Evolutionary conservation across 1,140 invertebrate species (phyloP), one percentile per base, ranked within the genome.

Genomic region (Adelges cooleyi): DNA sequence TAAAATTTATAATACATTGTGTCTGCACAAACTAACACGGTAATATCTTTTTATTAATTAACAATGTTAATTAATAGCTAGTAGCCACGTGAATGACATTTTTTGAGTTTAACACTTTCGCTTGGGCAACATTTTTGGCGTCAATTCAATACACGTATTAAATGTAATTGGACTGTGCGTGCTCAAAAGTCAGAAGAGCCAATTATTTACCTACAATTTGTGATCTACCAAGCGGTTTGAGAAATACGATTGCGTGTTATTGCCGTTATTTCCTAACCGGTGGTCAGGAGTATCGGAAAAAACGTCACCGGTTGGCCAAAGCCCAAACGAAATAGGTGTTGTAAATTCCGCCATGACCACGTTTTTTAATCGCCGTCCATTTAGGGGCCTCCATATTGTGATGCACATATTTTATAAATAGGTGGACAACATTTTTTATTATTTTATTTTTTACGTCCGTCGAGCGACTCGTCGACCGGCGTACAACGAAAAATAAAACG

Each of bases 101-200:
- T n/a, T n/a, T n/a, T n/a, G n/a, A n/a, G n/a, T n/a, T n/a, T 42
- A 59, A 59, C 23, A 44, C 38, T 59, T 62, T 62, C 17, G 20
- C 27, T 46, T 62, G 20, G 10, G 25, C 25, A 62, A 48, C 25
- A 0, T 4, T 25, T 59, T 62, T 62, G 42, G 42, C 40, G 25
- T 17, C 2, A 20, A 22, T 15, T 62, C 56, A 62, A 33, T 40
- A 15, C 27, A 29, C 25, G 17, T 22, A 1, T 23, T 50, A 11
- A 11, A 22, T 23, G 13, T 8, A 38, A 38, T 8, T 8, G 13
- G 6, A 38, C n/a, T 17, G 15, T 44, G 15, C 40, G 15, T 44
- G n/a, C n/a, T 17, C 40, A 44, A 11, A n/a, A 33, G 5, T n/a
- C 4, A 8, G 6, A 59, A 48, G 13, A 20, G 42, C 40, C 42